Evolutionary conservation across 2,888 invertebrate species (phyloP), one percentile per base, ranked within the genome.

Genomic region (Caenorhabditis sp.): DNA sequence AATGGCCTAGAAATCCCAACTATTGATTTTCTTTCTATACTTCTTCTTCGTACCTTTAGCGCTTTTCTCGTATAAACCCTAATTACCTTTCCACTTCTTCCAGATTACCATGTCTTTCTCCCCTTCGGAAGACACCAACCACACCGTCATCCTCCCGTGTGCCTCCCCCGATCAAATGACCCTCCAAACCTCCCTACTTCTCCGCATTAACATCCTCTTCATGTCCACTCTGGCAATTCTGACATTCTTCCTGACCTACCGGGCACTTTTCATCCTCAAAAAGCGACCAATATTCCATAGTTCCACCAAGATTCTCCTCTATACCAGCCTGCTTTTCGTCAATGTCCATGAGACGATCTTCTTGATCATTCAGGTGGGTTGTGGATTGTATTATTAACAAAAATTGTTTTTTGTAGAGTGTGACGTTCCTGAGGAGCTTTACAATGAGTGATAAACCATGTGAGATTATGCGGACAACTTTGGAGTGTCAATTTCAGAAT

Each of bases 301-400:
- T 5, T 80, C 80, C 2, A 80, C 80, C 5, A 74, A 69, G 44
- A 64, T 80, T 11, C 32, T 80, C n/a, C 51, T 80, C 1, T 74
- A 69, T 28, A 69, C 61, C 1, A 69, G 80, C 50, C 24, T 80
- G n/a, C 11, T 62, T 2, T 80, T 80, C 53, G 80, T 80, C 51
- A 80, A 74, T 60, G 40, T 80, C 24, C 80, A 80, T 24, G 80
- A 74, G 44, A 26, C 74, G 1, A 50, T 71, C 18, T 74, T 65
- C 13, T 50, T 80, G 64, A 24, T 61, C 24, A 69, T 80, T 32
- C 80, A 80, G 74, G 80, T 76, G n/a, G n/a, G n/a, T n/a, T n/a
- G n/a, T n/a, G n/a, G n/a, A n/a, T n/a, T n/a, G n/a, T n/a, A n/a
- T n/a, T n/a, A n/a, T n/a, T n/a, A n/a, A n/a, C n/a, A n/a, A n/a